Percentiles rank a stretch among this genome's conserved stretches.
phyloP scores from a whole-genome alignment of 1,140 invertebrate genomes.

The Dreissena polymorpha region DNA sequence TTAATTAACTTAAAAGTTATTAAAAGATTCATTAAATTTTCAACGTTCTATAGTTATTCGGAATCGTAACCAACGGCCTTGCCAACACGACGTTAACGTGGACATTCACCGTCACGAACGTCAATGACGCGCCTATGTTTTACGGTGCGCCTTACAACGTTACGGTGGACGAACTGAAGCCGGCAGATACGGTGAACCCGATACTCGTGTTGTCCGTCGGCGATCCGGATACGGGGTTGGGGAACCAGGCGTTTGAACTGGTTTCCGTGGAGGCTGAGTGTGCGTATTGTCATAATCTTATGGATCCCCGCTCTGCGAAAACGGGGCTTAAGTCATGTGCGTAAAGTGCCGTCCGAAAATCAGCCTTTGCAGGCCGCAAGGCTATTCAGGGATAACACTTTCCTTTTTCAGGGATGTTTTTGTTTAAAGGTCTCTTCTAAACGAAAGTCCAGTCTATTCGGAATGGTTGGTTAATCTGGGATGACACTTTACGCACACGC shows the following conservation, averaged over 20 bases:
- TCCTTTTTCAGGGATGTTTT: no score
- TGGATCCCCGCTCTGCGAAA: no score
- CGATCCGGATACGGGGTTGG: conserved; percentile 31
- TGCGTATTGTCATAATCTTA: neutral
- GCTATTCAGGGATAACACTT: no score
- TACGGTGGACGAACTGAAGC: neutral
- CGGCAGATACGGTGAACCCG: neutral
- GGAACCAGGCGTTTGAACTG: conserved; percentile 14
- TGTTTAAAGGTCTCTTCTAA: no score
- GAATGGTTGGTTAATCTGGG: no score
- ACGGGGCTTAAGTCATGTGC: no score
- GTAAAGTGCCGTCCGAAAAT: no score
- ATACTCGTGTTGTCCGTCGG: conserved; percentile 10
- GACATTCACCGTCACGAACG: conserved; percentile 22
- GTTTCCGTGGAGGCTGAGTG: neutral
- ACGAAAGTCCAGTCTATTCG: no score
- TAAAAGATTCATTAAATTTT: neutral
- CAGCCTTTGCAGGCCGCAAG: neutral
- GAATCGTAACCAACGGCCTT: conserved; percentile 22
- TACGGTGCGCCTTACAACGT: neutral
- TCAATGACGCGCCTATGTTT: conserved; percentile 42
- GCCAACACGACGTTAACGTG: conserved; percentile 16
- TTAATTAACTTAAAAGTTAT: no score
- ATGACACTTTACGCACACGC: no score
- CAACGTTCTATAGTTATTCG: conserved; percentile 20